phyloP scores from a whole-genome alignment of 2,797 vertebrate genomes.

The Epinephelus awoara region DNA sequence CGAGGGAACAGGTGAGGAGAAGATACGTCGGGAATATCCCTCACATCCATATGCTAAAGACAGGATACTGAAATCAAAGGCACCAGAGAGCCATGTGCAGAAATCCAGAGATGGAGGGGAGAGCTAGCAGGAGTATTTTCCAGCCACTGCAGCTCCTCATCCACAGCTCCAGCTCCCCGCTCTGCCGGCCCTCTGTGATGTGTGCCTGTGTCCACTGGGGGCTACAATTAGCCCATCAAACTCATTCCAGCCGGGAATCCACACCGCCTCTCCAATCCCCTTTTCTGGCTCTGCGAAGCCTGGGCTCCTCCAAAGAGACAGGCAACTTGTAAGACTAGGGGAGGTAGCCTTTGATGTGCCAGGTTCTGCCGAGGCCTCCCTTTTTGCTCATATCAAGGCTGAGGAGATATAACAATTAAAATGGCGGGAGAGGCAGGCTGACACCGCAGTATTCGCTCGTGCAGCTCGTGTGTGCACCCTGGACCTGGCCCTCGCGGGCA shows the following conservation, averaged over 20 bases:
- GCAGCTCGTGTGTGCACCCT: slow-evolving; percentile 31
- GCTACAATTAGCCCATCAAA: slow-evolving; percentile 90
- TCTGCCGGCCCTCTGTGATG: slow-evolving; percentile 81
- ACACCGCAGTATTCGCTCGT: slow-evolving; percentile 28
- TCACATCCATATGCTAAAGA: slow-evolving; percentile 33
- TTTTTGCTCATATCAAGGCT: slow-evolving; percentile 85
- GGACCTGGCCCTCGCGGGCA: slow-evolving; percentile 38
- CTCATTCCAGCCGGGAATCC: slow-evolving; percentile 83
- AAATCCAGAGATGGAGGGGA: slow-evolving; percentile 49
- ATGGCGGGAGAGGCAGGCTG: slow-evolving; percentile 68
- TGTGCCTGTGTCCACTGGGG: slow-evolving; percentile 86
- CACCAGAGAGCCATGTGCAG: slow-evolving; percentile 21
- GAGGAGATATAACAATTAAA: slow-evolving; percentile 87
- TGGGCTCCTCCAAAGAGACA: slow-evolving; percentile 83
- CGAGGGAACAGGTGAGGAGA: not conserved
- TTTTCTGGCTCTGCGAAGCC: slow-evolving; percentile 77
- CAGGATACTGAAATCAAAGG: slow-evolving; percentile 53
- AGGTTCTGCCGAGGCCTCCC: slow-evolving; percentile 78
- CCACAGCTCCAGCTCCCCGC: slow-evolving; percentile 47
- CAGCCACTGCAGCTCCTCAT: slow-evolving; percentile 50
- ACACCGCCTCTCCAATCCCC: slow-evolving; percentile 72
- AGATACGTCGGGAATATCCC: slow-evolving; percentile 34
- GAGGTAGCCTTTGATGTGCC: slow-evolving; percentile 87
- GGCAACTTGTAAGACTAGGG: slow-evolving; percentile 86
- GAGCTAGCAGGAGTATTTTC: slow-evolving; percentile 55